These are phyloP conservation scores for Carassius gibelio DNA, from an alignment of 2,113 vertebrate genomes.

Conservation along the genomic window DNA sequence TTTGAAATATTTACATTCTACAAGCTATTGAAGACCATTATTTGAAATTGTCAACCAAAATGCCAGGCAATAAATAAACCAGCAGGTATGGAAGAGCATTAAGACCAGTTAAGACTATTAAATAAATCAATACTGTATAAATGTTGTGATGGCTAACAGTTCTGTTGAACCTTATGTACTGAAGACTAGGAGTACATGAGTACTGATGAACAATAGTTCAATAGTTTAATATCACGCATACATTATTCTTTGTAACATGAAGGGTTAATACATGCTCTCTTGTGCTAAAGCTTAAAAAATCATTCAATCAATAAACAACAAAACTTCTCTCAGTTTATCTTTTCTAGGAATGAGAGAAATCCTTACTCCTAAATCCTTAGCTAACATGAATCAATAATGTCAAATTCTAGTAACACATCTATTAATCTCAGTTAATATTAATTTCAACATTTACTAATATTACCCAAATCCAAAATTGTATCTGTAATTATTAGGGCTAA, in stretches of 20 bases:
- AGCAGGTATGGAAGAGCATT: not conserved
- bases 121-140: not conserved
- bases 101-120: not conserved
- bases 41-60: not conserved
- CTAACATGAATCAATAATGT: too few relatives aligned
- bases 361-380: too few relatives aligned
- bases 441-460: too few relatives aligned
- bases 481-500: too few relatives aligned
- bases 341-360: too few relatives aligned
- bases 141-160: not conserved
- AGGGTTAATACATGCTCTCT: not conserved
- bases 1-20: conserved; percentile 37
- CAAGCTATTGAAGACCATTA: not conserved
- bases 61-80: not conserved
- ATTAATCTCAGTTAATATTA: too few relatives aligned
- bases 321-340: too few relatives aligned
- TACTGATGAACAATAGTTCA: not conserved
- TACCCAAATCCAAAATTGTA: too few relatives aligned
- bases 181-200: not conserved
- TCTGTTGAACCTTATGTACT: not conserved
- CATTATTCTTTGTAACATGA: not conserved
- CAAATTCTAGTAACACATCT: too few relatives aligned
- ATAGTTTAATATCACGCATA: not conserved
- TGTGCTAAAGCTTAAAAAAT: not conserved
- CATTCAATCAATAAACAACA: too few relatives aligned